Evolutionary conservation across 1,140 invertebrate species (phyloP).

Genomic region (Orussus abietinus): DNA sequence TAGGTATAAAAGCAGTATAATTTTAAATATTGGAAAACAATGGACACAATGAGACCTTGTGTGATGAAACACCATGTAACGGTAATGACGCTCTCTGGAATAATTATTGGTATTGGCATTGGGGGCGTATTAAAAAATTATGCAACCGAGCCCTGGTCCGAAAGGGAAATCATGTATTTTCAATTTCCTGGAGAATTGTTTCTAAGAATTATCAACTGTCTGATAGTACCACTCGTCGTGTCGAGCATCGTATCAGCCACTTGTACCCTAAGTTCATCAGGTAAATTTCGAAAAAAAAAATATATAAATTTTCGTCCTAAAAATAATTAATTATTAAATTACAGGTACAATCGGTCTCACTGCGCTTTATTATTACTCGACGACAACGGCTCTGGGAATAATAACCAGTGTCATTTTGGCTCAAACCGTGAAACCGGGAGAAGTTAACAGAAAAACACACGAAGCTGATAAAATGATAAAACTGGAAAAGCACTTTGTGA

Average conservation of each 20-base stretch:
- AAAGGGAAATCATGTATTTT: slow-evolving; percentile 57
- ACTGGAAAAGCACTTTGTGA: slow-evolving; percentile 55
- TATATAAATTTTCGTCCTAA: not conserved
- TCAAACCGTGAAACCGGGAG: slow-evolving; percentile 60
- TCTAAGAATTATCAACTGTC: slow-evolving; percentile 60
- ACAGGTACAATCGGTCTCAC: slow-evolving; percentile 51
- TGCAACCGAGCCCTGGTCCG: slow-evolving; percentile 34
- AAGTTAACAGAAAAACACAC: slow-evolving; percentile 21
- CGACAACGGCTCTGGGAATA: slow-evolving; percentile 63
- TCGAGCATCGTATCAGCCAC: slow-evolving; percentile 61
- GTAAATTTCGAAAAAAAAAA: slow-evolving; percentile 16
- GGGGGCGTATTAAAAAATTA: slow-evolving; percentile 27
- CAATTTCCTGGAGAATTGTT: slow-evolving; percentile 62
- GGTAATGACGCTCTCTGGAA: slow-evolving; percentile 19
- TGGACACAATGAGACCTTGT: slow-evolving; percentile 1
- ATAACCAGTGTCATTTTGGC: slow-evolving; percentile 60
- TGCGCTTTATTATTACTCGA: slow-evolving; percentile 63
- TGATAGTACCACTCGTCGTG: slow-evolving; percentile 63
- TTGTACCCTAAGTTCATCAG: slow-evolving; percentile 50
- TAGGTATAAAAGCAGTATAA: no score
- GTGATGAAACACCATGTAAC: slow-evolving; percentile 13
- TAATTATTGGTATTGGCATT: slow-evolving; percentile 22
- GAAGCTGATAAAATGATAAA: no score
- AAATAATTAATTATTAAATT: slow-evolving; percentile 2
- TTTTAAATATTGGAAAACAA: no score